A percentile compares a stretch with the other conserved stretches of the same genome.
phyloP scores from a whole-genome alignment of 2,888 invertebrate species.

The Argynnis bischoffii region DNA sequence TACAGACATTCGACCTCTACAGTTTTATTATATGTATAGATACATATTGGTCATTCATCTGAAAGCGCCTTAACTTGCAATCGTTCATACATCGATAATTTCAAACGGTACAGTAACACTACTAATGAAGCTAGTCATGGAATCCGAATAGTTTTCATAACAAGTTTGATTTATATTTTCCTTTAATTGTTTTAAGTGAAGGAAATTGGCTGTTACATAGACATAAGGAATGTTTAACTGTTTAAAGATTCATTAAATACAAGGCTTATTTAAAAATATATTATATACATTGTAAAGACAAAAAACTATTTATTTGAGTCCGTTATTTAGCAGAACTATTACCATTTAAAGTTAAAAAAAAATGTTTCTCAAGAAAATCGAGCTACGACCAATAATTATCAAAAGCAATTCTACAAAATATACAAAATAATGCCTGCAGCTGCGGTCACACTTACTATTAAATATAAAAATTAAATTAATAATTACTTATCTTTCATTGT shows the following conservation, averaged over 20 bases:
- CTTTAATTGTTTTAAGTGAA: conserved; percentile 37
- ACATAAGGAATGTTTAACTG: conserved; percentile 4
- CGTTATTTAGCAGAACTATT: too few relatives aligned
- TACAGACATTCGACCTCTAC: too few relatives aligned
- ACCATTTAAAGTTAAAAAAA: too few relatives aligned
- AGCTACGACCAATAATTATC: too few relatives aligned
- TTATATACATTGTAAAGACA: background rate
- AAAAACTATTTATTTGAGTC: too few relatives aligned
- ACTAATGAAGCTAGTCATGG: conserved; percentile 37
- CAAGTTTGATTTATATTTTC: conserved; percentile 38
- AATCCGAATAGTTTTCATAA: conserved; percentile 37
- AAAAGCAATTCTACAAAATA: too few relatives aligned
- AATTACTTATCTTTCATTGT: too few relatives aligned
- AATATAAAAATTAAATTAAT: too few relatives aligned
- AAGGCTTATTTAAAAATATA: background rate
- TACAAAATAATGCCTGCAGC: too few relatives aligned
- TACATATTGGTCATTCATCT: background rate
- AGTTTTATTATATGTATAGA: too few relatives aligned
- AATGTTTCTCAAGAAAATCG: too few relatives aligned
- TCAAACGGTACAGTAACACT: conserved; percentile 22
- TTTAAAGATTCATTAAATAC: conserved; percentile 5
- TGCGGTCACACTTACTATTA: too few relatives aligned
- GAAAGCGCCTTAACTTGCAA: conserved; percentile 13
- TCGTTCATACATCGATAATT: conserved; percentile 9
- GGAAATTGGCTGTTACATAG: conserved; percentile 32